Conservation (phyloP, 2,888 invertebrate genomes). For the Ceraclea dissimilis region DNA sequence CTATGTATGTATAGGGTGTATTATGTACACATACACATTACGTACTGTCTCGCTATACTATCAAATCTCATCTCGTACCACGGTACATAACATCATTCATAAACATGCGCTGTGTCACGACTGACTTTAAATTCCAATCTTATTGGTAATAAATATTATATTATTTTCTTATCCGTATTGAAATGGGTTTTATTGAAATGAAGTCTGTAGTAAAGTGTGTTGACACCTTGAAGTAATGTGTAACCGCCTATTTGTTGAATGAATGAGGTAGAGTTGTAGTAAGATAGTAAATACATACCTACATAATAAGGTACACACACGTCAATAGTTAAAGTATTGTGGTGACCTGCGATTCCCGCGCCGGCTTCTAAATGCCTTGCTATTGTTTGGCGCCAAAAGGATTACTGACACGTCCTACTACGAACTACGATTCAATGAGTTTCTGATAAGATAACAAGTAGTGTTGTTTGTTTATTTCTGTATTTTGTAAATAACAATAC, state of each 20-base stretch:
- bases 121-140: too few species aligned
- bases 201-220: too few species aligned
- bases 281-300: not conserved
- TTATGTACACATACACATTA: not conserved
- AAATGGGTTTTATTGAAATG: too few species aligned
- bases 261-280: not conserved
- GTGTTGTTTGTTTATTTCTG: too few species aligned
- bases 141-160: too few species aligned
- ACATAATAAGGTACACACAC: not conserved
- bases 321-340: not conserved
- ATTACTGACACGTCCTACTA: not conserved
- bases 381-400: not conserved
- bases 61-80: too few species aligned
- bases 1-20: not conserved
- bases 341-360: not conserved
- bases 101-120: slow-evolving; percentile 19
- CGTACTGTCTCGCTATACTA: not conserved
- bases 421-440: too few species aligned
- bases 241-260: not conserved
- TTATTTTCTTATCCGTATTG: too few species aligned
- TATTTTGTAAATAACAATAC: too few species aligned
- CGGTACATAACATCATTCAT: slow-evolving; percentile 12
- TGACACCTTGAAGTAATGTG: too few species aligned
- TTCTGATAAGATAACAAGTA: too few species aligned
- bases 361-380: not conserved